Evolutionary conservation across 2,888 invertebrate species (phyloP), one percentile per base, ranked within the genome.

Genomic region (Phrixothrix hirtus): DNA sequence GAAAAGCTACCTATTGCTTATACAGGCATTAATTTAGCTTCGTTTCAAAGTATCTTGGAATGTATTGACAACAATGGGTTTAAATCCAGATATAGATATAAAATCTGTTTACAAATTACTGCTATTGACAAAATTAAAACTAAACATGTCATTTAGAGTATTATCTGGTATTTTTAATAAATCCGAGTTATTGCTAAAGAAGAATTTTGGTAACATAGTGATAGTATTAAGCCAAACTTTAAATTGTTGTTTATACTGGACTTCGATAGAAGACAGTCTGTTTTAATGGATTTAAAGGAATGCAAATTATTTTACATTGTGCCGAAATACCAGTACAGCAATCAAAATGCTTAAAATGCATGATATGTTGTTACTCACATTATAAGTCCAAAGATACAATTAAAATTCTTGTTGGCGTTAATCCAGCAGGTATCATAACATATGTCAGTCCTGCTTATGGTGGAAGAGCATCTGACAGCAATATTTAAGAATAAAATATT

Each of bases 401-500:
- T 2, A 34, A 34, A 15, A 15, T 15, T 16, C n/a, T 34, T 2
- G n/a, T 34, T 7, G 34, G 34, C 2, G 15, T 34, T 12, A 15
- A 2, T 3, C 34, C 34, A 14, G 15, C 34, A 15, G 34, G 34
- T 1, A n/a, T 15, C 3, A 34, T 14, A 2, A 34, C 15, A 6
- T 34, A 34, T n/a, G 9, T 15, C 5, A 34, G 34, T 16, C 15
- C 15, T 10, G 34, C 15, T 7, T 34, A 34, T 34, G 34, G 34
- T n/a, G 37, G 37, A 5, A 10, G 5, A 25, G 25, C n/a, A 4
- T 37, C 37, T 6, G 37, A 37, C 13, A 12, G 13, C 7, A 21
- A 25, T 25, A 11, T 37, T 37, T 37, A 26, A 25, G 2, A 21
- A 21, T 5, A 21, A 4, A 2, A 3, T n/a, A 25, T 37, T 12